Percentiles rank a stretch among this genome's conserved stretches.
Conservation (phyloP, 2,113 vertebrate genomes). For the Monarcha castaneiventris region DNA sequence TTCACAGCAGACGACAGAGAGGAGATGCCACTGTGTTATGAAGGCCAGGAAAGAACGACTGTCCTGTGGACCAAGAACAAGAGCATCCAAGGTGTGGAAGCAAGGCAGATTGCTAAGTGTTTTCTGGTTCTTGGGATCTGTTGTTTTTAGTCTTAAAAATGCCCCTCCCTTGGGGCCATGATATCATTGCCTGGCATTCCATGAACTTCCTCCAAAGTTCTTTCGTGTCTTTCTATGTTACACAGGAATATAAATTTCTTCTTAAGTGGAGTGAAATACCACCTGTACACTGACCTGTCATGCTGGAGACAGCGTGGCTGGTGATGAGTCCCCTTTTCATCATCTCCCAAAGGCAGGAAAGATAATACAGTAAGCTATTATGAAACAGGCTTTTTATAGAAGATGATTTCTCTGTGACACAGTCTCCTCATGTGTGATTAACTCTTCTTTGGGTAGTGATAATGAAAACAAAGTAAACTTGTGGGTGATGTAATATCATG, state of each 20-base stretch:
- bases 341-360: background rate
- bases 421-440: background rate
- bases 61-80: background rate
- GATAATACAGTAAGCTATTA: background rate
- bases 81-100: background rate
- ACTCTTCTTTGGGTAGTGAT: background rate
- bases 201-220: background rate
- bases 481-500: background rate
- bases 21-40: background rate
- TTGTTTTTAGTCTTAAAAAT: background rate
- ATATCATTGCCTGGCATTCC: background rate
- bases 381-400: constrained; percentile 17
- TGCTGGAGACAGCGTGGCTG: background rate
- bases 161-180: background rate
- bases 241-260: background rate
- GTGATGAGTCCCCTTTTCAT: background rate
- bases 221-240: background rate
- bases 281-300: background rate
- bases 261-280: background rate
- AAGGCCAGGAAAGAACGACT: background rate
- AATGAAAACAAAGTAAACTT: background rate
- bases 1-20: background rate
- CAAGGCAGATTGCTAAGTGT: background rate
- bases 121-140: background rate
- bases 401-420: background rate